Evolutionary conservation across 2,113 vertebrate species (phyloP).

Genomic region (Geococcyx californianus): DNA sequence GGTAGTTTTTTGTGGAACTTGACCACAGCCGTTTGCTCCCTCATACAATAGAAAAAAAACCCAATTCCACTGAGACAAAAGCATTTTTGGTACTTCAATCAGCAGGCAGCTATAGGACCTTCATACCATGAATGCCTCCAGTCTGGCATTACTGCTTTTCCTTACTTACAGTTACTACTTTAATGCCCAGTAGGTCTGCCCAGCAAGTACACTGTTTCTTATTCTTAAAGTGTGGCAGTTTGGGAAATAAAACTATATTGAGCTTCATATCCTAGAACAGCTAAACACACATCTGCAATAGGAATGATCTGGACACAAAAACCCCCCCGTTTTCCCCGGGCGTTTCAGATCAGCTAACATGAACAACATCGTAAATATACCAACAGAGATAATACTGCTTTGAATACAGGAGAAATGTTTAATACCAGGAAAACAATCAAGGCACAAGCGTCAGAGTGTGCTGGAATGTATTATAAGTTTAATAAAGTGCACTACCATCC

Average conservation of each 20-base stretch:
- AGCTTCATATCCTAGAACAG: neutral
- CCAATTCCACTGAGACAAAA: neutral
- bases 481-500: neutral
- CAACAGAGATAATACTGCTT: neutral
- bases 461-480: neutral
- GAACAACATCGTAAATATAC: neutral
- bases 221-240: neutral
- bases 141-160: neutral
- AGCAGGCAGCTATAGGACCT: neutral
- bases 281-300: neutral
- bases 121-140: neutral
- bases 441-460: neutral
- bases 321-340: neutral
- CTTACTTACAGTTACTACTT: neutral
- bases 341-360: neutral
- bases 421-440: accelerated
- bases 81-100: neutral
- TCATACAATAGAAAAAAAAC: neutral
- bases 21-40: neutral
- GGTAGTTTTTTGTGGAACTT: neutral
- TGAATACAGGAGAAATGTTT: neutral
- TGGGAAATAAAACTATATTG: neutral
- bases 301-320: neutral
- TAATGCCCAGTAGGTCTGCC: neutral
- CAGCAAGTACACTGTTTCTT: neutral